A percentile compares a stretch with the other conserved stretches of the same genome.
Conservation (phyloP, 2,888 invertebrate species). For the Zygaena filipendulae region DNA sequence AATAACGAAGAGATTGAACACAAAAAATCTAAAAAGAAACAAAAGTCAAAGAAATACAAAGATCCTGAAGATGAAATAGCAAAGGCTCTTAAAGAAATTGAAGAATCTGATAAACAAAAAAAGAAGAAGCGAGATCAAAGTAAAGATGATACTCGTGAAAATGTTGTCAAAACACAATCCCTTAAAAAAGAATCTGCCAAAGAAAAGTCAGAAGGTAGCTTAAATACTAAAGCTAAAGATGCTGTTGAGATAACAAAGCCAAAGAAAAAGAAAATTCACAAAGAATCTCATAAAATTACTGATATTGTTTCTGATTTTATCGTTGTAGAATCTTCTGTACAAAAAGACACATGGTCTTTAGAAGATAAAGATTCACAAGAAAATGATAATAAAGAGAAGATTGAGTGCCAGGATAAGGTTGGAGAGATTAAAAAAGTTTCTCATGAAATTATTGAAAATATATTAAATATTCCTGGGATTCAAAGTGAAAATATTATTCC, state of each 20-base stretch:
- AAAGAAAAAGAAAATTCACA: constrained; percentile 30
- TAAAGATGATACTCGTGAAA: constrained; percentile 29
- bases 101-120: constrained; percentile 39
- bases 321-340: too few relatives aligned
- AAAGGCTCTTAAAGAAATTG: constrained; percentile 55
- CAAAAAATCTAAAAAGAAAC: constrained; percentile 48
- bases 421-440: neutral
- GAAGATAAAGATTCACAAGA: constrained; percentile 19
- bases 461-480: too few relatives aligned
- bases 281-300: too few relatives aligned
- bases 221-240: constrained; percentile 14
- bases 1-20: constrained; percentile 23
- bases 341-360: constrained; percentile 2
- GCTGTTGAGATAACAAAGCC: constrained; percentile 16
- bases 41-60: constrained; percentile 44
- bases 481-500: too few relatives aligned
- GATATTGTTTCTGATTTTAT: too few relatives aligned
- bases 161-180: constrained; percentile 10
- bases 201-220: constrained; percentile 6
- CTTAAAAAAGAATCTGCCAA: constrained; percentile 9
- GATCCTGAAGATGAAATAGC: constrained; percentile 47
- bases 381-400: neutral
- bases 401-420: neutral
- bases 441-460: too few relatives aligned
- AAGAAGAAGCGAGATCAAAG: constrained; percentile 50